A percentile compares a stretch with the other conserved stretches of the same genome.
phyloP scores from a whole-genome alignment of 2,113 vertebrate species.

The Lepus americanus region DNA sequence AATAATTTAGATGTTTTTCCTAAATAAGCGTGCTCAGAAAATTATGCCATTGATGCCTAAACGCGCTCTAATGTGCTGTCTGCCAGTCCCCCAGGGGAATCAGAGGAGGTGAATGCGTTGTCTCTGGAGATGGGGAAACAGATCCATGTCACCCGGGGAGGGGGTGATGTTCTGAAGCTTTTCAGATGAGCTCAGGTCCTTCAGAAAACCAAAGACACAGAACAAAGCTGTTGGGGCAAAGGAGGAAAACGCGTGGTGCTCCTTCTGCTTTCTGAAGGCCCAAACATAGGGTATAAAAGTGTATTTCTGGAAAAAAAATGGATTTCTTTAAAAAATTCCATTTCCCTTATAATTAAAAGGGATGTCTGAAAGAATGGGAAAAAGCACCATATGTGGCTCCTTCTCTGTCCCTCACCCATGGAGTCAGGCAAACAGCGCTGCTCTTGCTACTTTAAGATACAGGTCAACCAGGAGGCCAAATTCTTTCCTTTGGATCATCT shows the following conservation, averaged over 20 bases:
- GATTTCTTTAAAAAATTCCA: neutral
- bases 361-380: neutral
- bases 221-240: neutral
- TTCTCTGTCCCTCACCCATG: neutral
- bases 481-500: neutral
- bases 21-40: slow-evolving; percentile 57
- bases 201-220: neutral
- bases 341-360: neutral
- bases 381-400: neutral
- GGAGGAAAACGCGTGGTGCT: neutral
- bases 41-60: neutral
- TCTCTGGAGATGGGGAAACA: slow-evolving; percentile 1
- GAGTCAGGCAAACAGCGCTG: neutral
- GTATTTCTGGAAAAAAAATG: neutral
- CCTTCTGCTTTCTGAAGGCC: neutral
- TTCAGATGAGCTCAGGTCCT: neutral
- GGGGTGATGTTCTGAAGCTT: neutral
- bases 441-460: neutral
- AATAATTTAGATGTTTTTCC: slow-evolving; percentile 62
- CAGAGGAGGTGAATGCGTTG: slow-evolving; percentile 6
- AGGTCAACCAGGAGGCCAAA: neutral
- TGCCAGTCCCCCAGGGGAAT: slow-evolving; percentile 41
- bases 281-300: neutral
- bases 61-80: slow-evolving; percentile 35
- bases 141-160: neutral